Base-by-base conservation (phyloP, 2,888 invertebrate species). In the Gisinianus flammeolus region DNA sequence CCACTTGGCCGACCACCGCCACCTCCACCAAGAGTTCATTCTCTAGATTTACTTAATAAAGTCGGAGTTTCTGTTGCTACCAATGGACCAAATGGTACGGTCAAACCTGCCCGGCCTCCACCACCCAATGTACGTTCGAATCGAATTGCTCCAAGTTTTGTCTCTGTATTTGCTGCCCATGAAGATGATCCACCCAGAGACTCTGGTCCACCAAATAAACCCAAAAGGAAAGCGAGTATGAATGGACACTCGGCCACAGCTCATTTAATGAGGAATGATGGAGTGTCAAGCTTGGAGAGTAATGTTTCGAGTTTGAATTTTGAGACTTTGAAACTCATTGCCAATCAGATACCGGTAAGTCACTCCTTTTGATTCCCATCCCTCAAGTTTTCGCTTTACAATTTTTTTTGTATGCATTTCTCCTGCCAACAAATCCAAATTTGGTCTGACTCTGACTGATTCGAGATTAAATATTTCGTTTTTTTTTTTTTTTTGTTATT, bases 21-120 rank as follows among this genome's bases (percentile, higher is more conserved):
- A 28, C 85, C 85, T 6, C 85, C 85, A n/a, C 82, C 82, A 31
- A 70, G 84, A 66, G 82, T 85, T n/a, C 83, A 84, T 78, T 83
- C 83, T 2, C 79, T 85, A 10, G 85, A 85, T 56, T 56, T 82
- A 54, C 79, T 84, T 54, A 80, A 82, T 69, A 82, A 82, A 44
- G 83, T 80, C 5, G 77, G 79, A 12, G 71, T 33, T 22, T 73
- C 79, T 19, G 64, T 71, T 22, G 71, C 76, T 54, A 71, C 12
- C 1, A 19, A 31, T 19, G 70, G 64, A 5, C 33, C 64, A 33
- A 64, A 64, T 58, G 71, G 72, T 6, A 67, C 66, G 16, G 76
- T 71, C 74, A 73, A 74, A 26, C 85, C 85, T 4, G 83, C 85
- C 12, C 71, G 85, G 24, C 85, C 85, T 3, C 85, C 85, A 28